Percentiles rank a stretch among this genome's conserved stretches.
phyloP scores from a whole-genome alignment of 2,888 invertebrate genomes.

The Cheilosia variabilis region DNA sequence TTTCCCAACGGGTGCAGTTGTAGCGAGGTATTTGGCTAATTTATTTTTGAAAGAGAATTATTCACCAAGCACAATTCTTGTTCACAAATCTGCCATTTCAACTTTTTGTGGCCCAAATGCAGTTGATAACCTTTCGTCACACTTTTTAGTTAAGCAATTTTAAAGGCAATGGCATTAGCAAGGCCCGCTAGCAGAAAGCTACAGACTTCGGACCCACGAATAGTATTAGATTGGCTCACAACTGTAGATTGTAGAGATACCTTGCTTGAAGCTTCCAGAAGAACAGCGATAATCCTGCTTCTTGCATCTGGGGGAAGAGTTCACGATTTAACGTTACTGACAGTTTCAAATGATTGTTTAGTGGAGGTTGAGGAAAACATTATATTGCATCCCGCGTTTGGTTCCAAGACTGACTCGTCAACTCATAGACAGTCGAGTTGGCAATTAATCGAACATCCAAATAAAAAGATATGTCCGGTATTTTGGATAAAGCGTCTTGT shows the following conservation, averaged over 20 bases:
- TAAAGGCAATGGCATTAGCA: neutral
- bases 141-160: slow-evolving; percentile 3
- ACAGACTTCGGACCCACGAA: slow-evolving; percentile 34
- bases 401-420: too few relatives aligned
- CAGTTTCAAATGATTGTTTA: neutral
- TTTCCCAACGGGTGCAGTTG: slow-evolving; percentile 1
- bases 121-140: neutral
- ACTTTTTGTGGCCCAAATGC: slow-evolving; percentile 32
- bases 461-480: too few relatives aligned
- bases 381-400: slow-evolving; percentile 21
- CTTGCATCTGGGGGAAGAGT: too few relatives aligned
- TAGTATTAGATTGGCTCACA: slow-evolving; percentile 28
- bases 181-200: slow-evolving; percentile 4
- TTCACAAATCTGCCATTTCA: slow-evolving; percentile 42
- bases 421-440: too few relatives aligned
- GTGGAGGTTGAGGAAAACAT: slow-evolving; percentile 11
- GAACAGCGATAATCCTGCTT: slow-evolving; percentile 21
- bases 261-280: slow-evolving; percentile 34
- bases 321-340: slow-evolving; percentile 43
- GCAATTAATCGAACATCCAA: slow-evolving; percentile 1
- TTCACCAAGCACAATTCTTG: slow-evolving; percentile 34
- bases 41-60: slow-evolving; percentile 17
- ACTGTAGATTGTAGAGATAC: neutral
- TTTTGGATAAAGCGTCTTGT: too few relatives aligned
- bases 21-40: slow-evolving; percentile 35